Base-by-base conservation (phyloP, 2,888 invertebrate genomes). In the Lasioglossum vierecki region DNA sequence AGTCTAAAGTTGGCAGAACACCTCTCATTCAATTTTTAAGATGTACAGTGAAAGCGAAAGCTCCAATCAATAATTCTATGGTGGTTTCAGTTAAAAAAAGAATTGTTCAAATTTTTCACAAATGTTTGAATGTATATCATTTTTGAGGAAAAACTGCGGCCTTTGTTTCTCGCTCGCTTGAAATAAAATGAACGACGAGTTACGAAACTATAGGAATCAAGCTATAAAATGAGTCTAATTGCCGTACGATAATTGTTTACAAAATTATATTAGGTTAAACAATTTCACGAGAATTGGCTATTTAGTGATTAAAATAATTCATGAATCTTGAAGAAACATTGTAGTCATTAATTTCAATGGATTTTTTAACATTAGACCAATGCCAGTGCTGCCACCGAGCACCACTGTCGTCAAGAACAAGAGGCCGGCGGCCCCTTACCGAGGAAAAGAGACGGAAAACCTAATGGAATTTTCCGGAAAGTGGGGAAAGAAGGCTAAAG, bases 381-480 rank as follows among this genome's bases (percentile, higher is more conserved):
- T 53, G 3, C 22, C 53, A n/a, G 22, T 53, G 22, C 22, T 53
- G 53, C 5, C 22, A 79, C 72, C 76, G 86, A 88, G 88, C 85
- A 86, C 81, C 78, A 80, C 84, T 74, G 78, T 22, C n/a, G 72
- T 2, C 26, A 30, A 63, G 76, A 84, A 81, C 79, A 83, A 82
- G 75, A 68, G 79, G 79, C 44, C 53, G 15, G 9, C 60, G 18
- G 66, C 35, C 30, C 15, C 26, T 26, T 5, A 30, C 57, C 35
- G 76, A 68, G 80, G 44, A 77, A 80, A 60, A 79, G 78, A 74
- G 79, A 79, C 53, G 74, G 60, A 18, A 6, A 49, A 73, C n/a
- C 82, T 85, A 84, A 89, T 88, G 82, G 88, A 88, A 89, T 89
- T 88, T 89, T 84, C 76, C 73, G 83, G 74, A 68, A 85, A 83